Base-by-base conservation (phyloP, 1,140 invertebrate species). In the Delia radicum region DNA sequence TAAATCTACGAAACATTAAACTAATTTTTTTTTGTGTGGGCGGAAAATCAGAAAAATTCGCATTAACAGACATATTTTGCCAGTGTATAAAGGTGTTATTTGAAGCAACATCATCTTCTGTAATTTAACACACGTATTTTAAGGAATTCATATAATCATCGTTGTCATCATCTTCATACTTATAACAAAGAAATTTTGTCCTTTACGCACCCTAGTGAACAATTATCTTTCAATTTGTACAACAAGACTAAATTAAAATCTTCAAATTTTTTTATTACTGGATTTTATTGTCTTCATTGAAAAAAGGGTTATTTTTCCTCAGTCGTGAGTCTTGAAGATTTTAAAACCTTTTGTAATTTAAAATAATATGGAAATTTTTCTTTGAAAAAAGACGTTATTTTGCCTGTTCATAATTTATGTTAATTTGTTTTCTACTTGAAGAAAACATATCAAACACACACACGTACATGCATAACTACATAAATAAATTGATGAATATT, bases 221-320 rank as follows among this genome's bases (percentile, higher is more conserved):
- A 69, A 69, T 69, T 69, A 69, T 69, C 18, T 33, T 69, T 33
- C 65, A 69, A 69, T 69, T 69, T 69, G 65, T 33, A 55, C 48
- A 55, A 55, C 48, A 21, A 55, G 48, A 21, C 18, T 55, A 55
- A 55, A 55, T 55, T 55, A 18, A 55, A 55, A 55, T 21, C n/a
- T 55, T 55, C n/a, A 18, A 21, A 24, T 55, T 21, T 18, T 8
- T 21, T 21, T n/a, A n/a, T 55, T n/a, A 55, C 48, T n/a, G n/a
- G 24, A 7, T 21, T 21, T 55, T 8, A 55, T 7, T 21, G 48
- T 8, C n/a, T n/a, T n/a, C n/a, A n/a, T n/a, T n/a, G n/a, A n/a
- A n/a, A n/a, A 55, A 55, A 55, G 48, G 48, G 48, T 55, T 55
- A 3, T 55, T 1, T n/a, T 7, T 2, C 6, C 18, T n/a, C n/a